Base-by-base conservation (phyloP, 2,888 invertebrate species). In the Cantharis nigra region DNA sequence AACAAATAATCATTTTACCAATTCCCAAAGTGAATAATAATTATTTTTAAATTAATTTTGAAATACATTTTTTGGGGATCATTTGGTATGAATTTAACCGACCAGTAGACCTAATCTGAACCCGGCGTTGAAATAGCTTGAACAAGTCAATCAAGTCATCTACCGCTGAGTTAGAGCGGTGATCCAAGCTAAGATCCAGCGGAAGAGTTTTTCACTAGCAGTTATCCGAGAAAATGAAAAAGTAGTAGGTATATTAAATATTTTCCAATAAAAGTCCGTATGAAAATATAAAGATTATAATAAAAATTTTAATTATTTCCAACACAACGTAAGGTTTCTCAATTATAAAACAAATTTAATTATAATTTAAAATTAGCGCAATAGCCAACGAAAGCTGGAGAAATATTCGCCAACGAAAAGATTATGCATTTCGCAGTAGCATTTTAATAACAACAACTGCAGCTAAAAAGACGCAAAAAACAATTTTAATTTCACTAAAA, bases 401-500 rank as follows among this genome's bases (percentile, higher is more conserved):
- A 49, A 33, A n/a, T 49, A 49, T 49, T 49, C 49, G n/a, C n/a
- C 4, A 11, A n/a, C 49, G 49, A 49, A 49, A 49, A 49, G 49
- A 49, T 49, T 49, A 49, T 49, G 49, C 49, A 49, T 49, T 49
- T 49, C 49, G 49, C 49, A 49, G 49, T 49, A 49, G 49, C 49
- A 49, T 49, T 49, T 49, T 49, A 49, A 49, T 49, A 49, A 49
- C 49, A 49, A 67, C 23, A 67, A 20, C 26, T 67, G 65, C 23
- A 67, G 26, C n/a, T 20, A 67, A 67, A 67, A 71, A 73, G 74
- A 71, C 74, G 70, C 49, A 71, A 71, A 49, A 69, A 74, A 72
- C 71, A 74, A 70, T 81, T 81, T 80, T 80, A 77, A 80, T 80
- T 81, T 81, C 78, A 73, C 78, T 80, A 80, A 80, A 80, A 75